These are phyloP conservation scores for Hydrolagus colliei DNA, from an alignment of 2,797 vertebrate species.

Conservation along the genomic window DNA sequence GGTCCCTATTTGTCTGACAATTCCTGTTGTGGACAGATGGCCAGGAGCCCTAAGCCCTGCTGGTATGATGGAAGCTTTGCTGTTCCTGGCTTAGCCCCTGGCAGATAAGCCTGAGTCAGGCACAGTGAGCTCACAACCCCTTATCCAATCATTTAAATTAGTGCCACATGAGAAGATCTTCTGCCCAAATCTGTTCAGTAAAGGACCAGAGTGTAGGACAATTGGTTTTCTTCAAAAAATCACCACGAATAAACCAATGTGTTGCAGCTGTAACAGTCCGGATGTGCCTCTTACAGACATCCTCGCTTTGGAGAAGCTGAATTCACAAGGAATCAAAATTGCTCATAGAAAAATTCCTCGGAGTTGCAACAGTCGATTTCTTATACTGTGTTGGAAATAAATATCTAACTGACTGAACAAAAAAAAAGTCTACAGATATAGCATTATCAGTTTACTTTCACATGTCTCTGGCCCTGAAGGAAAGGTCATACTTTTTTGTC, in stretches of 20 bases:
- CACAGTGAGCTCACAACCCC: slow-evolving; percentile 65
- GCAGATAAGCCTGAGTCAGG: slow-evolving; percentile 70
- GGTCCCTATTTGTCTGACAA: slow-evolving; percentile 61
- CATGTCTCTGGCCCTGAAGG: slow-evolving; percentile 48
- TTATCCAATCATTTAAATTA: slow-evolving; percentile 74
- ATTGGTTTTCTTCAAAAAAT: slow-evolving; percentile 51
- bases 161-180: slow-evolving; percentile 69
- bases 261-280: neutral
- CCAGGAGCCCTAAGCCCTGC: slow-evolving; percentile 66
- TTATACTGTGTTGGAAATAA: neutral
- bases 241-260: slow-evolving; percentile 53
- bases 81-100: slow-evolving; percentile 65
- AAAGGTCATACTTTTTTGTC: slow-evolving; percentile 61
- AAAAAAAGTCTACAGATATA: neutral
- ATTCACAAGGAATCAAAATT: neutral
- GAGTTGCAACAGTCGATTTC: slow-evolving; percentile 1
- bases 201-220: slow-evolving; percentile 69
- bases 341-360: neutral
- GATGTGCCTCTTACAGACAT: neutral
- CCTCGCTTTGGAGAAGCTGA: neutral
- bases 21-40: slow-evolving; percentile 72
- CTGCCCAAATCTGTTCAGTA: slow-evolving; percentile 64
- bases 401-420: neutral
- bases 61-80: slow-evolving; percentile 63
- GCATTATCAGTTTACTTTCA: slow-evolving; percentile 41